Evolutionary conservation across 2,888 invertebrate genomes (phyloP).

Genomic region (Cephus pygmeus): DNA sequence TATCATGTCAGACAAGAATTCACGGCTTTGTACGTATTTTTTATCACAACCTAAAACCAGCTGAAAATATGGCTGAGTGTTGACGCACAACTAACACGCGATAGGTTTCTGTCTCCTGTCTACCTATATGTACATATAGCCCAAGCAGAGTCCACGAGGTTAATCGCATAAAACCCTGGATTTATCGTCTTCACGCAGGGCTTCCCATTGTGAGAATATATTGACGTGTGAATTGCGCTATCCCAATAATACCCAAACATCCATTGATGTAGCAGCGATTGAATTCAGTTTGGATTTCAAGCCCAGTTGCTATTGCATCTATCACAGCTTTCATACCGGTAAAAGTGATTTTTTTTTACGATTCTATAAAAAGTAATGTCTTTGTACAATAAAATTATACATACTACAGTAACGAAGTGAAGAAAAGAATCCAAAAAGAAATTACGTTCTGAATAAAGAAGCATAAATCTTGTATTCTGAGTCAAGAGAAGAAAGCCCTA

Average conservation of each 20-base stretch:
- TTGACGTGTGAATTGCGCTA: neutral
- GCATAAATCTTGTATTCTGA: neutral
- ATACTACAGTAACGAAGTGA: neutral
- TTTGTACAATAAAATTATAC: neutral
- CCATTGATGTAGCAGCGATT: neutral
- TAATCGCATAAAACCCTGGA: slow-evolving; percentile 39
- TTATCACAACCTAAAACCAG: neutral
- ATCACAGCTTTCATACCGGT: neutral
- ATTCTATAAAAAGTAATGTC: neutral
- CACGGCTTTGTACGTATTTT: neutral
- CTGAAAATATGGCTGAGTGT: neutral
- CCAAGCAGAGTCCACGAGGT: slow-evolving; percentile 6
- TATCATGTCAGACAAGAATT: neutral
- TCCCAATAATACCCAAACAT: neutral
- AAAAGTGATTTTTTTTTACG: neutral
- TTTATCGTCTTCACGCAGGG: slow-evolving; percentile 30
- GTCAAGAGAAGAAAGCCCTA: neutral
- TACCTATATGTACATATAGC: neutral
- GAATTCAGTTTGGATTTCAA: neutral
- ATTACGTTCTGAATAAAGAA: neutral
- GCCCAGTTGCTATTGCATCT: neutral
- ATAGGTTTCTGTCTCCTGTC: neutral
- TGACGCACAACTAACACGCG: neutral
- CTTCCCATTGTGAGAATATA: slow-evolving; percentile 27
- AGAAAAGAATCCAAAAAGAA: neutral